These are phyloP conservation scores for Leptobrachium leishanense DNA, from an alignment of 2,113 vertebrate genomes.

Conservation along the genomic window DNA sequence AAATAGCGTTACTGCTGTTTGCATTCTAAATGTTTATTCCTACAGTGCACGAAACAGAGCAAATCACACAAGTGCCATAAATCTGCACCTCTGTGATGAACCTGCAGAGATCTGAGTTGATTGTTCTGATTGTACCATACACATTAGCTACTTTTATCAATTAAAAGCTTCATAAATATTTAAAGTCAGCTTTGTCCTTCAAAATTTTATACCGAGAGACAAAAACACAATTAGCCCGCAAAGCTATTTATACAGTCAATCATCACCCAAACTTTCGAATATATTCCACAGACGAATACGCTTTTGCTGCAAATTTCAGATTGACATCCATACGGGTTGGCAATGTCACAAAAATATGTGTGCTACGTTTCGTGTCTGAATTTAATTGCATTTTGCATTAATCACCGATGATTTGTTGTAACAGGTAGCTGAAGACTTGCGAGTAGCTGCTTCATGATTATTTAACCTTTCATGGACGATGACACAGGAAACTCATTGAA, in stretches of 20 bases:
- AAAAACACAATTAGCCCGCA: conserved; percentile 4
- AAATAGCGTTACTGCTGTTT: neutral
- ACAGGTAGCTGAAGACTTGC: neutral
- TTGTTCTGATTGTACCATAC: conserved; percentile 33
- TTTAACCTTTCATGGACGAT: no score
- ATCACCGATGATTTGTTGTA: neutral
- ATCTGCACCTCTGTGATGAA: conserved; percentile 19
- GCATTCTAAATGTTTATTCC: neutral
- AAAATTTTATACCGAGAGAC: conserved; percentile 18
- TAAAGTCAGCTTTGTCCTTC: conserved; percentile 35
- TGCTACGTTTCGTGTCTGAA: neutral
- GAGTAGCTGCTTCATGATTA: neutral
- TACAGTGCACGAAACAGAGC: neutral
- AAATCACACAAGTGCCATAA: conserved; percentile 14
- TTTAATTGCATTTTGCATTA: conserved; percentile 1
- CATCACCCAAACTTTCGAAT: conserved; percentile 1
- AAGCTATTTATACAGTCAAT: conserved; percentile 7
- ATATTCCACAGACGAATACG: neutral
- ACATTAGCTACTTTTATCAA: conserved; percentile 40
- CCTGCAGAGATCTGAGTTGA: conserved; percentile 22
- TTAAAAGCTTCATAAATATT: conserved; percentile 41
- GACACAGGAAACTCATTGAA: no score
- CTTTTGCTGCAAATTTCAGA: conserved; percentile 5
- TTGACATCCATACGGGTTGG: neutral
- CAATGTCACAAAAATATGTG: neutral